These are phyloP conservation scores for Saccostrea glomerata DNA, from an alignment of 1,140 invertebrate species.

Conservation along the genomic window DNA sequence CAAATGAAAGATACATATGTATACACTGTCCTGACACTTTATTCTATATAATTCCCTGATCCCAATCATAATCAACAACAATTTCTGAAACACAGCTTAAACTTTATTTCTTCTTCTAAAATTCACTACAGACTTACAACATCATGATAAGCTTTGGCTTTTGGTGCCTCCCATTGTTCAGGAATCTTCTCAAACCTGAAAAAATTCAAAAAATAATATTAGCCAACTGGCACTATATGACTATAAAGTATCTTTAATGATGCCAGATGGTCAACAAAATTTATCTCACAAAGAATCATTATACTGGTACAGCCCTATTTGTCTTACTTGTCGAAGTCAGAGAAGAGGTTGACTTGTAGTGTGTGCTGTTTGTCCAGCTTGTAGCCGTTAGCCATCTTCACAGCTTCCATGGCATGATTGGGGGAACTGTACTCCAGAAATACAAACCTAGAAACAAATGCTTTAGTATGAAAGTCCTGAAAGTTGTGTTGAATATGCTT, in stretches of 20 bases:
- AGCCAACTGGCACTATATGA: no score
- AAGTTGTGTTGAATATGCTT: no score
- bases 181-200: slow-evolving; percentile 92
- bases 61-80: no score
- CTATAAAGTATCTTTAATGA: no score
- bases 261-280: no score
- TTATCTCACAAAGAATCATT: no score
- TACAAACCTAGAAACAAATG: slow-evolving; percentile 84
- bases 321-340: slow-evolving; percentile 94
- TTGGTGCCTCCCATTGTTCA: slow-evolving; percentile 94
- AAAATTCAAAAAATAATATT: neutral
- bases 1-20: no score
- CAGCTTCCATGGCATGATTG: slow-evolving; percentile 90
- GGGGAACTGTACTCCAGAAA: slow-evolving; percentile 95
- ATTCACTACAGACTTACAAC: slow-evolving; percentile 74
- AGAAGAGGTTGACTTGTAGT: slow-evolving; percentile 96
- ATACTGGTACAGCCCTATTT: no score
- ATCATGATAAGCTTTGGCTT: slow-evolving; percentile 90
- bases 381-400: slow-evolving; percentile 93
- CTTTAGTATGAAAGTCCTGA: no score
- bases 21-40: no score
- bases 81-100: neutral
- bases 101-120: neutral
- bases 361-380: slow-evolving; percentile 98
- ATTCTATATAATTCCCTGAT: no score